Evolutionary conservation across 2,888 invertebrate species (phyloP), one percentile per base, ranked within the genome.

Genomic region (Mesorhabditis spiculigera): DNA sequence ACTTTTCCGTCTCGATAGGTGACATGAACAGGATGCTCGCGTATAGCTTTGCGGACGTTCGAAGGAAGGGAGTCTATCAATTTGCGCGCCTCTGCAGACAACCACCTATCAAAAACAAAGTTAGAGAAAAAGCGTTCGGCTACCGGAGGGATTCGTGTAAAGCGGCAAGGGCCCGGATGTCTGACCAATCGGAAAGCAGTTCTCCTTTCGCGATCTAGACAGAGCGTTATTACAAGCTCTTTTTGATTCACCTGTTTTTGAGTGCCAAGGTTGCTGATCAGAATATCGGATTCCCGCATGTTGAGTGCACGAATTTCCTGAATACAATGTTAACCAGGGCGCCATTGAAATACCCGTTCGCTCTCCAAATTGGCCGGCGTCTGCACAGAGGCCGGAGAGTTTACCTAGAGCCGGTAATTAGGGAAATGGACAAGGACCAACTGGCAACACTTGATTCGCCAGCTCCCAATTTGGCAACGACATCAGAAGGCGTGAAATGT

Each of bases 401-500:
- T 66, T 61, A 61, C 61, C 50, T 62, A 58, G 42, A n/a, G 42
- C 65, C 66, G 6, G 70, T 50, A 6, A 66, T n/a, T 28, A 41
- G 50, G 61, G 4, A 28, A 63, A 28, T 28, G 28, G 28, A 28
- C 28, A 28, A 28, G 28, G 28, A 28, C 28, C 28, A 28, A 28
- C 28, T 28, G 28, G 28, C 28, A 28, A 28, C 28, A 28, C 28
- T 28, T 10, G n/a, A 50, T 50, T 50, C 6, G 77, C 69, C 42
- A 85, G 86, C 63, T 86, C 81, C 89, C 89, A 89, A 80, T 93
- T 93, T 0, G 93, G 93, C 68, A 93, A 87, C 42, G 92, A 91
- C 87, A 91, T 93, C 80, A 96, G 90, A 87, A 95, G 93, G 68
- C 95, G 89, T 85, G 92, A 93, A 73, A 96, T 95, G 86, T 96